Conservation (phyloP, 2,113 vertebrate genomes). For the Oenanthe oenanthe region DNA sequence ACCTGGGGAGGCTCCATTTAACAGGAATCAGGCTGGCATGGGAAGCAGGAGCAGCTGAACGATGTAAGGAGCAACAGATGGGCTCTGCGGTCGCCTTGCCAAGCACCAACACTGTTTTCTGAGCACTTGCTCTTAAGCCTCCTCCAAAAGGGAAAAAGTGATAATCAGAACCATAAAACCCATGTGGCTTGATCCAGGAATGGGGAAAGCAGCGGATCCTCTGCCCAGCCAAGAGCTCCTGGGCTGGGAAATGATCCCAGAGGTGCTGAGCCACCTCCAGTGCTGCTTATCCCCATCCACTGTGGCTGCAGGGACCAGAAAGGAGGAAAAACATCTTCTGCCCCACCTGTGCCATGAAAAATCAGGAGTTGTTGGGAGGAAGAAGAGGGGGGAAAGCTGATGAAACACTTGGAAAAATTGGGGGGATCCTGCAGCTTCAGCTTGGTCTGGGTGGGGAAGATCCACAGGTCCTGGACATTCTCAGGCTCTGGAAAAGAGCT, state of each 20-base stretch:
- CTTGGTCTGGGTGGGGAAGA: background rate
- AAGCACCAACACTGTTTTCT: slow-evolving; percentile 24
- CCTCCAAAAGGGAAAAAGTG: background rate
- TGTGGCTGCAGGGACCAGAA: fast-evolving
- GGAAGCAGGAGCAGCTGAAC: slow-evolving; percentile 38
- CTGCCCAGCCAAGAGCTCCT: background rate
- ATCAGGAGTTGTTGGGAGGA: fast-evolving
- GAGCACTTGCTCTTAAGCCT: slow-evolving; percentile 26
- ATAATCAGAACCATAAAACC: slow-evolving; percentile 5
- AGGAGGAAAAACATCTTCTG: background rate
- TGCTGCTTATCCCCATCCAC: background rate
- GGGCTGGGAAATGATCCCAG: background rate
- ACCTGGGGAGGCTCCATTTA: slow-evolving; percentile 32
- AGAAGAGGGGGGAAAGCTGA: background rate
- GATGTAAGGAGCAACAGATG: slow-evolving; percentile 60
- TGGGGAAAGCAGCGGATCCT: fast-evolving
- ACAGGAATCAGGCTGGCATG: slow-evolving; percentile 48
- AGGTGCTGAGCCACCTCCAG: background rate
- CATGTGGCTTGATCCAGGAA: background rate
- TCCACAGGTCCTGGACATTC: background rate
- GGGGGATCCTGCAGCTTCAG: background rate
- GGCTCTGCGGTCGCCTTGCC: slow-evolving; percentile 23
- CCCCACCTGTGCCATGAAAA: too few relatives aligned
- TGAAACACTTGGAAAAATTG: background rate
- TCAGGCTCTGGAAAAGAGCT: background rate